Conservation (phyloP, 92 coral and sea anemone species). For the Epizoanthus rinbou region DNA sequence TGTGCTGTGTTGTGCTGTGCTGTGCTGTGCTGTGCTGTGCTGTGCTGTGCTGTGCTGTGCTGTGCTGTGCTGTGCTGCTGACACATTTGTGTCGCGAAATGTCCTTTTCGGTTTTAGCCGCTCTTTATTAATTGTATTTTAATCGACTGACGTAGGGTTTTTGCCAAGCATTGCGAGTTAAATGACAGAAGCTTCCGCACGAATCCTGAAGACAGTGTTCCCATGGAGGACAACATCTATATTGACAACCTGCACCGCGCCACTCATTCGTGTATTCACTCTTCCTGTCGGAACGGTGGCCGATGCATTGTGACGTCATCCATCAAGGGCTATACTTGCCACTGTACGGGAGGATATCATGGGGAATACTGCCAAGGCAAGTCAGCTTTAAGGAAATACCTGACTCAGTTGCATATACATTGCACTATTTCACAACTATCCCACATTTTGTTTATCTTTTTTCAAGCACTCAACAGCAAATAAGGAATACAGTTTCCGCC, state of each 20-base stretch:
- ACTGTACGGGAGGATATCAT: conserved; percentile 20
- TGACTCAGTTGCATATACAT: too few relatives aligned
- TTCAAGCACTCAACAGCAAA: too few relatives aligned
- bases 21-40: too few relatives aligned
- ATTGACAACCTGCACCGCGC: conserved; percentile 24
- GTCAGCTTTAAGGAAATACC: neutral
- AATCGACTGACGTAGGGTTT: neutral
- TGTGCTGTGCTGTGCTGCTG: too few relatives aligned
- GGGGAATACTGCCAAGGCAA: conserved; percentile 33
- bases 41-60: too few relatives aligned
- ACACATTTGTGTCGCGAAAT: too few relatives aligned
- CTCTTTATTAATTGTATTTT: neutral
- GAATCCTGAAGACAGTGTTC: conserved; percentile 5
- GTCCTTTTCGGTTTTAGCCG: too few relatives aligned
- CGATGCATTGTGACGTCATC: conserved; percentile 15
- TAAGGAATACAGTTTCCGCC: too few relatives aligned
- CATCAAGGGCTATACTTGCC: conserved; percentile 1
- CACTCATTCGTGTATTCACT: conserved; percentile 19
- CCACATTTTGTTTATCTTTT: too few relatives aligned
- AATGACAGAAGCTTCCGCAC: conserved; percentile 21
- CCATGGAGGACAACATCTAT: conserved; percentile 24
- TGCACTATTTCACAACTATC: too few relatives aligned
- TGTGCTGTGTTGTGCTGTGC: too few relatives aligned
- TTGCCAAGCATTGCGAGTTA: conserved; percentile 17
- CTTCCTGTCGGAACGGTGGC: conserved; percentile 22